These are phyloP conservation scores for Parotia lawesii DNA, from an alignment of 2,113 vertebrate genomes.

Conservation along the genomic window DNA sequence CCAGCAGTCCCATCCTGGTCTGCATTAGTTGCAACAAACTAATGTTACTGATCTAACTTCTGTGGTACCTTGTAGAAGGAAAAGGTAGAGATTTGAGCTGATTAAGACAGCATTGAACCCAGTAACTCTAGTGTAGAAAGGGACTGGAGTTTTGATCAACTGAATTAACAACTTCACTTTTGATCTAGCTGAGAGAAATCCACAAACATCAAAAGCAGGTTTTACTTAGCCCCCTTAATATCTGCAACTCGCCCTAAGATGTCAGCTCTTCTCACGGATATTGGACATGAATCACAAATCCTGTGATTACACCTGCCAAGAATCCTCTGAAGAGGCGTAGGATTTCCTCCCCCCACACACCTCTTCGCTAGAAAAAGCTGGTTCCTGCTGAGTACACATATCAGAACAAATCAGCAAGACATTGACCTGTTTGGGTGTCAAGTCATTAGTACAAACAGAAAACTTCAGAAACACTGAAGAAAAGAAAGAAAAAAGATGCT, in stretches of 20 bases:
- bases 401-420: slow-evolving; percentile 33
- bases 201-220: slow-evolving; percentile 10
- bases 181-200: not conserved
- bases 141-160: not conserved
- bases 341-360: not conserved
- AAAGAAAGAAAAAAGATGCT: not conserved
- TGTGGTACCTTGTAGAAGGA: not conserved
- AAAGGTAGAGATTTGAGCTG: not conserved
- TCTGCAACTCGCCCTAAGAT: slow-evolving; percentile 4
- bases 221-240: slow-evolving; percentile 25
- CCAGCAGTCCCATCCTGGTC: not conserved
- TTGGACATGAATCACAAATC: slow-evolving; percentile 41
- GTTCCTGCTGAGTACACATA: not conserved
- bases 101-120: slow-evolving; percentile 18
- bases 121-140: not conserved
- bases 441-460: slow-evolving; percentile 36
- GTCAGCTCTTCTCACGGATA: slow-evolving; percentile 7
- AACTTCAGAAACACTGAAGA: not conserved
- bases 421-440: slow-evolving; percentile 40
- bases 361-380: not conserved
- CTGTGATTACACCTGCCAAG: slow-evolving; percentile 26
- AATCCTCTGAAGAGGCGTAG: not conserved
- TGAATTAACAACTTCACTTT: slow-evolving; percentile 38
- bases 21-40: not conserved
- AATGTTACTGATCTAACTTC: not conserved